phyloP scores from a whole-genome alignment of 2,797 vertebrate species.

The Zenarchopterus dispar region DNA sequence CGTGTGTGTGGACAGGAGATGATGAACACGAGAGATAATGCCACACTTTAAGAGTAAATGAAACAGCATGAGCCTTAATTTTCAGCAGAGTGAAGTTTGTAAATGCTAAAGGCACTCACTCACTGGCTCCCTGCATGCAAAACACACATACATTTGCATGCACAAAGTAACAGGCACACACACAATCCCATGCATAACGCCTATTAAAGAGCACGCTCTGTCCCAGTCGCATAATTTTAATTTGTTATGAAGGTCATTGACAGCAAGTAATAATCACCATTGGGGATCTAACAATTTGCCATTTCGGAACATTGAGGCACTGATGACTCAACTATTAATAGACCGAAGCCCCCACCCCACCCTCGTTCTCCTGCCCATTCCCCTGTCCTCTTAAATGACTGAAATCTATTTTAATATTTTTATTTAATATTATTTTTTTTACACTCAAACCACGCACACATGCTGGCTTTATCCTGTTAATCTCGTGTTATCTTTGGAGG shows the following conservation, averaged over 20 bases:
- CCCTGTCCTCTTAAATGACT: conserved; percentile 76
- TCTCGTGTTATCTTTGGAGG: conserved; percentile 55
- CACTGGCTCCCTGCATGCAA: conserved; percentile 57
- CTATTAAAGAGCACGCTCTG: conserved; percentile 84
- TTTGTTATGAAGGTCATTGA: conserved; percentile 88
- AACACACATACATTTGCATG: conserved; percentile 44
- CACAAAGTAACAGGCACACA: conserved; percentile 37
- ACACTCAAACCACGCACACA: conserved; percentile 6
- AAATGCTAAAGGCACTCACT: conserved; percentile 69
- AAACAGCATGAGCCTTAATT: conserved; percentile 48
- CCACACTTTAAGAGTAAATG: conserved; percentile 54
- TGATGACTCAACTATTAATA: conserved; percentile 82
- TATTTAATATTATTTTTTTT: conserved; percentile 11
- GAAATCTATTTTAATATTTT: conserved; percentile 70
- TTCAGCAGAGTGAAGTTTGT: conserved; percentile 62
- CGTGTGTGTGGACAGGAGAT: conserved; percentile 14
- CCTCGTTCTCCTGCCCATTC: conserved; percentile 46
- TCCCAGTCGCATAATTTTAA: conserved; percentile 88
- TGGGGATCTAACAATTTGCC: conserved; percentile 86
- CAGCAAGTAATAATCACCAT: conserved; percentile 85
- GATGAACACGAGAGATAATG: conserved; percentile 30
- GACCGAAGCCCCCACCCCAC: conserved; percentile 48
- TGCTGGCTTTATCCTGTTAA: conserved; percentile 55
- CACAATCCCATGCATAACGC: conserved; percentile 73
- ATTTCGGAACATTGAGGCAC: conserved; percentile 84